Evolutionary conservation across 2,113 vertebrate genomes (phyloP), one percentile per base, ranked within the genome.

Genomic region (Psephotus haematonotus): DNA sequence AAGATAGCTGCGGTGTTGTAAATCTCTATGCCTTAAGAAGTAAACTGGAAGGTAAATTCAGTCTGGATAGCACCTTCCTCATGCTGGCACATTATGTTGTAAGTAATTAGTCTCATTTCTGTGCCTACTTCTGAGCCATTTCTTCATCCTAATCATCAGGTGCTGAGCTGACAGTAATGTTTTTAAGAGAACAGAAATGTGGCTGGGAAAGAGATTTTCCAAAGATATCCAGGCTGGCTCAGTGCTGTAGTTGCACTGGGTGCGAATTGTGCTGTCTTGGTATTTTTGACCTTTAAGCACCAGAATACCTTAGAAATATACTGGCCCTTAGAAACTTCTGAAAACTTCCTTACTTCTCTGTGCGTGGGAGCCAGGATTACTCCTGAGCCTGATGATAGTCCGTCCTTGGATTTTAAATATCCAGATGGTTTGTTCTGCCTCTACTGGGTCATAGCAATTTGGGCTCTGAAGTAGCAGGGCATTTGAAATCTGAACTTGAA

Each of bases 21-120:
- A 94, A 95, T 79, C 75, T 72, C 59, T 63, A 15, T 39, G 62
- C 59, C 71, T 70, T 37, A 18, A 62, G 70, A 87, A 72, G 77
- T 41, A 35, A 95, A 63, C 27, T 17, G 14, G 65, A 70, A 87
- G 87, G 84, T 49, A 41, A 90, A 82, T 43, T 82, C 65, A 72
- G 74, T 33, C 49, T 80, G 67, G 44, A 10, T 52, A 65, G 71
- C 72, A 91, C 35, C 44, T 79, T 76, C 64, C 67, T 89, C 24
- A 4, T 52, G 44, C 65, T 82, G 68, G 28, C 27, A 71, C 67
- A 57, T 95, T 91, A 95, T 82, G 77, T 64, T 72, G 47, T 59
- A 82, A 82, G 39, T 49, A 90, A 94, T 95, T 65, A 49, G 79
- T 85, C 22, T 89, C 27, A 29, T 89, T 93, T 65, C 52, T 87